A percentile compares a stretch with the other conserved stretches of the same genome.
Conservation (phyloP, 2,113 vertebrate genomes). For the Prolemur simus region DNA sequence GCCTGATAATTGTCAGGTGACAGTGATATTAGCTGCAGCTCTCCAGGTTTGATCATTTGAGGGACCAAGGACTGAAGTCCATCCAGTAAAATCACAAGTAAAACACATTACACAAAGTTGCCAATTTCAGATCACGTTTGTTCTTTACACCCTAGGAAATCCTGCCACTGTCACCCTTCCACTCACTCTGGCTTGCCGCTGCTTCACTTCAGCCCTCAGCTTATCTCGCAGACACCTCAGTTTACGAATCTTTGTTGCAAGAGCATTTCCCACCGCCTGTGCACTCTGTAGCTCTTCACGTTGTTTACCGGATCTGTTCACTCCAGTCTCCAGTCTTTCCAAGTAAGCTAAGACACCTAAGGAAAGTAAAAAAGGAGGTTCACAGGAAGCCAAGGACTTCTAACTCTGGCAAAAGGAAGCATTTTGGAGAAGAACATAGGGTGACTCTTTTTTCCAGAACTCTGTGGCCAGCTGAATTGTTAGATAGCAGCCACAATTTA, state of each 20-base stretch:
- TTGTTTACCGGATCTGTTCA: background rate
- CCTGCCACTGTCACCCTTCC: too few species aligned
- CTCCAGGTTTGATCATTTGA: background rate
- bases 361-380: background rate
- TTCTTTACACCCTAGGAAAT: background rate
- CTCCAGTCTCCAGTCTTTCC: slow-evolving; percentile 74
- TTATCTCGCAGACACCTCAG: slow-evolving; percentile 73
- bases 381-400: background rate
- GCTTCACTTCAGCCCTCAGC: slow-evolving; percentile 66
- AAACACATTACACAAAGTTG: background rate
- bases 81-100: background rate
- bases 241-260: slow-evolving; percentile 38
- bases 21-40: background rate
- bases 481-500: background rate
- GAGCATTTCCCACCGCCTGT: background rate
- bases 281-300: background rate
- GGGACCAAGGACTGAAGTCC: background rate
- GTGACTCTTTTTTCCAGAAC: background rate
- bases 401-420: background rate
- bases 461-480: background rate
- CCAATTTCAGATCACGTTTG: background rate
- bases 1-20: background rate
- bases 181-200: slow-evolving; percentile 68
- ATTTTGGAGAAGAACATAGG: background rate
- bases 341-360: slow-evolving; percentile 80